These are phyloP conservation scores for Pseudoatta argentina DNA, from an alignment of 1,140 invertebrate species.

Conservation along the genomic window DNA sequence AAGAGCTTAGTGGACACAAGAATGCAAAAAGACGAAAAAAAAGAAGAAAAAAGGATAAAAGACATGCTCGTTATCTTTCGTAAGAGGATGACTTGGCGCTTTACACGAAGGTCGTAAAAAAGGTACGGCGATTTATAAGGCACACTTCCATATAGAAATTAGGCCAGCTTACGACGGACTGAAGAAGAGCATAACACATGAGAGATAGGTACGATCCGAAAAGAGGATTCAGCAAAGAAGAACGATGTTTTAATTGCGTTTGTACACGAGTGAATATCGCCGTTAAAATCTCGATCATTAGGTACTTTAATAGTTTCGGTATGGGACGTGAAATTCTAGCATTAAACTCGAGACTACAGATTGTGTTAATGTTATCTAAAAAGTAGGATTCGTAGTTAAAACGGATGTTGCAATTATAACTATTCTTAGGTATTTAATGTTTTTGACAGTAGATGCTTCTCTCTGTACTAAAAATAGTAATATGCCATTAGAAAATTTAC, in stretches of 20 bases:
- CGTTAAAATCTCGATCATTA: not conserved
- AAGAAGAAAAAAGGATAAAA: conserved; percentile 3
- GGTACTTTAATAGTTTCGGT: conserved; percentile 17
- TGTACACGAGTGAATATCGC: conserved; percentile 13
- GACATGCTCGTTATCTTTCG: conserved; percentile 56
- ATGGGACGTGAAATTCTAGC: conserved; percentile 2
- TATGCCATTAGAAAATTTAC: not conserved
- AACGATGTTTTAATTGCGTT: conserved; percentile 24
- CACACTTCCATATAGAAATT: conserved; percentile 70
- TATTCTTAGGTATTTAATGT: not conserved
- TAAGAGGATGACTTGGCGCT: conserved; percentile 53
- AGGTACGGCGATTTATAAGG: conserved; percentile 70
- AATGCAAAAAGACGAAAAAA: not conserved
- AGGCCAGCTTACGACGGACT: conserved; percentile 71
- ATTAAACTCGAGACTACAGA: conserved; percentile 29
- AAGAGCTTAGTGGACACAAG: not conserved
- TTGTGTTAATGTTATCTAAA: conserved; percentile 41
- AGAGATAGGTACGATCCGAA: not conserved
- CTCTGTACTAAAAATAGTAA: not conserved
- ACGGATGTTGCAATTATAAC: not conserved
- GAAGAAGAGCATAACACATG: conserved; percentile 18
- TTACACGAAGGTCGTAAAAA: conserved; percentile 72
- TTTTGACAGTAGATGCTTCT: not conserved
- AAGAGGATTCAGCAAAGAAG: not conserved
- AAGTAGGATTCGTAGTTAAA: not conserved